Evolutionary conservation across 2,888 invertebrate species (phyloP), one percentile per base, ranked within the genome.

Genomic region (Philonicus albiceps): DNA sequence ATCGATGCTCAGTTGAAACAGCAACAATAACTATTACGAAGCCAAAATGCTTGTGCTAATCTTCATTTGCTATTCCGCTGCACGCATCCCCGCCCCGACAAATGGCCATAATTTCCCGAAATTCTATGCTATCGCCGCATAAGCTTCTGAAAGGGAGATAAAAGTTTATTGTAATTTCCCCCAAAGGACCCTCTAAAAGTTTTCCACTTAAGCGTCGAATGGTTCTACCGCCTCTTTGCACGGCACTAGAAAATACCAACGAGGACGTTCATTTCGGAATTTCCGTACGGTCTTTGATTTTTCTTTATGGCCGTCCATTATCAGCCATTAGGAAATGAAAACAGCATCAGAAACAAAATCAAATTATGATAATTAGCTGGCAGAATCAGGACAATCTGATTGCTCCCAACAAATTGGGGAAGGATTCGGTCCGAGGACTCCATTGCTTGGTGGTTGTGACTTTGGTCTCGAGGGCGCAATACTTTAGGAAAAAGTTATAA

Each of bases 291-390:
- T 80, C 49, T 85, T 53, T 85, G 76, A 78, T 86, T 86, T 83
- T 80, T 49, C 55, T 83, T 83, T 53, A 75, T 74, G 40, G 86
- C 19, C 75, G 72, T 53, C 86, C 86, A 86, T 86, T 86, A 86
- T 49, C 55, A 86, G 55, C 86, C 86, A 86, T 86, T 86, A 86
- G 86, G 83, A 86, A 86, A 86, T 86, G 86, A 86, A 86, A 86
- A 86, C 80, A 86, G 86, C 86, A 81, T 78, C 83, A 31, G 75
- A 83, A 75, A 53, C 64, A 49, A 86, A 86, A 86, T 86, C 86
- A 86, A 83, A 86, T 86, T 86, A 86, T 86, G 86, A 86, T 86
- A 86, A 86, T 86, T 75, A 86, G 73, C 84, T 31, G 22, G 73
- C 64, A 13, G 64, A 37, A 43, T 11, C 64, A 37, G 72, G 72